These are phyloP conservation scores for Nipponia nippon DNA, from an alignment of 2,113 vertebrate genomes.

Conservation along the genomic window DNA sequence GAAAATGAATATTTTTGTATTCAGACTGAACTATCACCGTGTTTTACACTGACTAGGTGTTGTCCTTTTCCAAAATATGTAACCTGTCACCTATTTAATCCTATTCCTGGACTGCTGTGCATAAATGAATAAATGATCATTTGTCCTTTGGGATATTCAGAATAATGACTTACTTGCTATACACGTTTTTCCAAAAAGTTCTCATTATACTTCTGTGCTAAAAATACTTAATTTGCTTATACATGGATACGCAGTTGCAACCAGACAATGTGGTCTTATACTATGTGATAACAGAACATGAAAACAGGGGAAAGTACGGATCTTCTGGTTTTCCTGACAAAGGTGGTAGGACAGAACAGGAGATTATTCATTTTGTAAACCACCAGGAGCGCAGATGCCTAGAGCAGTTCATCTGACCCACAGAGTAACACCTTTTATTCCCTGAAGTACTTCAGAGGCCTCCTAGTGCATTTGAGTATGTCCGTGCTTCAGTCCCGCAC, in stretches of 20 bases:
- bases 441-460: background rate
- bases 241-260: background rate
- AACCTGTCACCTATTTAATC: background rate
- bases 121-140: background rate
- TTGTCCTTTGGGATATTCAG: background rate
- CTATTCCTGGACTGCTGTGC: background rate
- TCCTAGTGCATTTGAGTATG: background rate
- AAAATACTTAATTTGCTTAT: background rate
- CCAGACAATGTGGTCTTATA: background rate
- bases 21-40: background rate
- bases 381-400: background rate
- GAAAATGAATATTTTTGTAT: background rate
- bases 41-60: background rate
- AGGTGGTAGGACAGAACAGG: background rate
- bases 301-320: background rate
- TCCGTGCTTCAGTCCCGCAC: background rate
- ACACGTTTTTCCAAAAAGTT: background rate
- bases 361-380: background rate
- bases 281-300: background rate
- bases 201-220: background rate
- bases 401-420: background rate
- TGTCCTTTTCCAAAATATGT: background rate
- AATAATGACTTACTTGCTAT: background rate
- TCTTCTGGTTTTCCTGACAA: background rate
- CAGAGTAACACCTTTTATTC: background rate